Evolutionary conservation across 1,140 invertebrate species (phyloP).

Genomic region (Lycorma delicatula): DNA sequence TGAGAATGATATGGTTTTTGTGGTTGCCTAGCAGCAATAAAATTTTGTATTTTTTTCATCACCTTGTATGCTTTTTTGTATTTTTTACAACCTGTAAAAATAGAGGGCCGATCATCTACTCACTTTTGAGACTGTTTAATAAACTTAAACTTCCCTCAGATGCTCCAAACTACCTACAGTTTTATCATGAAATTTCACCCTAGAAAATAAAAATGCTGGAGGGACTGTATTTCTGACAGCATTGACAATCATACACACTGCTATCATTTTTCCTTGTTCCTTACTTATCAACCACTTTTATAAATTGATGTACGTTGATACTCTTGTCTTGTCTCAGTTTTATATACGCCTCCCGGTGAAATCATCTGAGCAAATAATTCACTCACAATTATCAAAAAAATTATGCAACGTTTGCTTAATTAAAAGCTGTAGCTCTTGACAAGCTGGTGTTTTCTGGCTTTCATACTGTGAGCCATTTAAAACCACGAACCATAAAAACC

Average conservation of each 20-base stretch:
- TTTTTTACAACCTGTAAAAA: constrained; percentile 3
- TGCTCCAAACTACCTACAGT: constrained; percentile 28
- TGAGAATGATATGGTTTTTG: neutral
- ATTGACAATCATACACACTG: constrained; percentile 24
- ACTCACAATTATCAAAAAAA: constrained; percentile 25
- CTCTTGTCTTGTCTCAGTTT: constrained; percentile 29
- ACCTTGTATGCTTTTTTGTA: neutral
- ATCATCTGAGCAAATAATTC: constrained; percentile 9
- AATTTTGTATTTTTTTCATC: neutral
- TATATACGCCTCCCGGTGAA: constrained; percentile 20
- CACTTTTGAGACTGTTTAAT: constrained; percentile 13
- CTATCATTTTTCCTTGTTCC: constrained; percentile 30
- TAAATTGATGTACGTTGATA: constrained; percentile 29
- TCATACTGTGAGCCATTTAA: constrained; percentile 31
- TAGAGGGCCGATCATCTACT: constrained; percentile 10
- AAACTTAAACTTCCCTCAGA: constrained; percentile 25
- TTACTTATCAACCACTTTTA: constrained; percentile 27
- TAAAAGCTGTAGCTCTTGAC: constrained; percentile 31
- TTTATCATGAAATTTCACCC: constrained; percentile 26
- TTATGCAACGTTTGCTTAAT: constrained; percentile 23
- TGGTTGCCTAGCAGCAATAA: neutral
- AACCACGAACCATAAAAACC: constrained; percentile 28
- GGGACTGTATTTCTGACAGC: constrained; percentile 31
- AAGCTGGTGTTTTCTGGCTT: constrained; percentile 33
- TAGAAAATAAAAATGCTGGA: constrained; percentile 33